A percentile compares a stretch with the other conserved stretches of the same genome.
Evolutionary conservation across 2,113 vertebrate species (phyloP).

Genomic region (Mus spicilegus): DNA sequence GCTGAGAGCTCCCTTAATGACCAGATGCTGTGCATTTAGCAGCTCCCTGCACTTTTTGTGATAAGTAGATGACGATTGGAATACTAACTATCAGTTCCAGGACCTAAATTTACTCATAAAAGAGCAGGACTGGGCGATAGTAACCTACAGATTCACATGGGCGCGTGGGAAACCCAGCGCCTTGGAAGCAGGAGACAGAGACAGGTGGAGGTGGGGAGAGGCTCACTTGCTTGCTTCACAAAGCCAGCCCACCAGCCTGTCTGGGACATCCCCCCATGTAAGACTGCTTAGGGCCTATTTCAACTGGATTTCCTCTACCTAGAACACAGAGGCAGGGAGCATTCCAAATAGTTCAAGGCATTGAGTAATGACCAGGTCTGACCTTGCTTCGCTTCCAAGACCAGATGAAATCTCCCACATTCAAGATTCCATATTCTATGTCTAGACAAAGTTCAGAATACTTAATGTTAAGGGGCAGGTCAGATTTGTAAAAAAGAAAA

Average conservation of each 20-base stretch:
- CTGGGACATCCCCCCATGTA: not conserved
- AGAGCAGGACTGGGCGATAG: too few species aligned
- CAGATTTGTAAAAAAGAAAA: conserved; percentile 7
- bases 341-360: not conserved
- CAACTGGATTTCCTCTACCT: not conserved
- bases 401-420: not conserved
- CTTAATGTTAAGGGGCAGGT: not conserved
- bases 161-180: not conserved
- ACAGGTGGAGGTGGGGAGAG: fast-evolving
- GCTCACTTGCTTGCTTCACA: not conserved
- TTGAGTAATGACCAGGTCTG: not conserved
- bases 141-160: fast-evolving
- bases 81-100: not conserved
- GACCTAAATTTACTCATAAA: not conserved
- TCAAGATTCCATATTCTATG: too few species aligned
- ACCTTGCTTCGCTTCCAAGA: not conserved
- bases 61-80: not conserved
- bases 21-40: not conserved
- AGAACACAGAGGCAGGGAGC: not conserved
- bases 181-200: not conserved
- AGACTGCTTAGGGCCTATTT: not conserved
- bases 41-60: not conserved
- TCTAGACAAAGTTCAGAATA: conserved; percentile 39
- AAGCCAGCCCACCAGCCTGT: not conserved
- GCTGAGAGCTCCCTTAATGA: not conserved